Evolutionary conservation across 2,797 vertebrate genomes (phyloP), one percentile per base, ranked within the genome.

Genomic region (Sebastes minor): DNA sequence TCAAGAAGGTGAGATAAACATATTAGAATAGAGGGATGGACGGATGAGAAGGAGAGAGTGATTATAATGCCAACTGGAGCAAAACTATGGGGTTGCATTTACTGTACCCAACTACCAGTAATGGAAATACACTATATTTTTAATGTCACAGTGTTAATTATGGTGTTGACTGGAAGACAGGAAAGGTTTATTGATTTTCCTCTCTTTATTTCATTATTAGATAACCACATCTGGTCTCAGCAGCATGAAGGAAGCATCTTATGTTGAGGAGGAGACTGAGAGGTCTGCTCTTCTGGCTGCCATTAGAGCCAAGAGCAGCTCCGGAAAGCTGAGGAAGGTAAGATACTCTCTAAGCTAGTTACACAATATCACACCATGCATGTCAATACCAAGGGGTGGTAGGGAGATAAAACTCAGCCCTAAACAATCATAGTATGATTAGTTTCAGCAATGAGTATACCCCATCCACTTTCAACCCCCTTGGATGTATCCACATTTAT

Each of bases 251-350:
- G 96, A 95, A 65, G 74, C 64, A 0, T 90, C 89, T 0, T 91
- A 88, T 7, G 10, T 14, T 4, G 97, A 97, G 76, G 89, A 95
- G 10, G 97, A 96, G 83, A 97, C 96, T 7, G 96, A 97, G 86
- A 95, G 90, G 42, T 96, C 96, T 42, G 97, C 97, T 52, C 96
- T 99, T 5, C 91, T 99, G 72, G 95, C 97, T 1, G 97, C 97
- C 82, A 98, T 99, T 81, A 95, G 97, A 89, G 96, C 95, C 27
- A 95, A 97, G 80, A 96, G 90, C 63, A 97, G 88, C 55, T 82
- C 83, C 33, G 89, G 91, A 69, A 92, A 91, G 85, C 96, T 99
- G 59, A 97, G 86, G 85, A 98, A 97, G 97, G 98, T 97, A 93
- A 94, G 82, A 66, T 20, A 52, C 27, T 61, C 20, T 52, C 20